Conservation (phyloP, 2,113 vertebrate genomes). For the Myrmecobius fasciatus region DNA sequence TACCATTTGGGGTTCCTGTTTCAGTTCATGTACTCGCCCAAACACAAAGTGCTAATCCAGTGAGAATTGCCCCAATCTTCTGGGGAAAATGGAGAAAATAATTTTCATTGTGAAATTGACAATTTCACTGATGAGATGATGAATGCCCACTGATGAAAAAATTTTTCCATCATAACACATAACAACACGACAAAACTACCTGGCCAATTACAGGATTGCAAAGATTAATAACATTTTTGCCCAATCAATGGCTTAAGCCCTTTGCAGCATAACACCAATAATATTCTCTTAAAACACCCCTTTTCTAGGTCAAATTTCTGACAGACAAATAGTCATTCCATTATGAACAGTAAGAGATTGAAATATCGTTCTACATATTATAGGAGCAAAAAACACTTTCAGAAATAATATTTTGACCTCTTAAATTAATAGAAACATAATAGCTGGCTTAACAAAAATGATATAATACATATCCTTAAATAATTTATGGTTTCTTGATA, state of each 20-base stretch:
- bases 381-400: not conserved
- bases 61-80: not conserved
- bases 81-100: not conserved
- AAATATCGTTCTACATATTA: not conserved
- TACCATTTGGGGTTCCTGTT: not conserved
- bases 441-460: not conserved
- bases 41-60: not conserved
- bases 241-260: not conserved
- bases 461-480: not conserved
- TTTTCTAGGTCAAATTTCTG: not conserved
- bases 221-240: not conserved
- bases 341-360: not conserved
- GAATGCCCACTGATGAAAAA: not conserved
- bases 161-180: not conserved
- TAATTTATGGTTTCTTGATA: not conserved
- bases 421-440: not conserved
- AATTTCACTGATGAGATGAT: not conserved
- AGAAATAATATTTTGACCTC: not conserved
- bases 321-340: not conserved
- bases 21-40: not conserved
- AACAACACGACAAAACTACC: not conserved
- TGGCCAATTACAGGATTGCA: not conserved
- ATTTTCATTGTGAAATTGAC: not conserved
- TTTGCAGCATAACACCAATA: slow-evolving; percentile 2
- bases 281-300: slow-evolving; percentile 18